Evolutionary conservation across 2,888 invertebrate species (phyloP).

Genomic region (Mystacides longicornis): DNA sequence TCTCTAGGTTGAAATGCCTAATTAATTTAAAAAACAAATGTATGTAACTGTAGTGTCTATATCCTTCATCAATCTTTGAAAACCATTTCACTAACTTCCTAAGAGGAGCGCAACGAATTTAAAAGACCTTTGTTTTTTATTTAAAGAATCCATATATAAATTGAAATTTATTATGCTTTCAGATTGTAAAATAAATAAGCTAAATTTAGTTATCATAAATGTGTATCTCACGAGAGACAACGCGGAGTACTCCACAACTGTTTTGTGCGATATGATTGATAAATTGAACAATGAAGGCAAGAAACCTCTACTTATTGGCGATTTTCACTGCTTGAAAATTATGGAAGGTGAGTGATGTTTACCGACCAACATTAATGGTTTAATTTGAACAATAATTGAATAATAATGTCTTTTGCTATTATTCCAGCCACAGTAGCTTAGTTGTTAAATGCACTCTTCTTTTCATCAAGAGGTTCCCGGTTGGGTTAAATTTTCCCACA

Average conservation of each 20-base stretch:
- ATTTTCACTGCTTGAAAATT: constrained; percentile 38
- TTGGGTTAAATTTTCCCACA: too few species aligned
- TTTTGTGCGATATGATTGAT: constrained; percentile 22
- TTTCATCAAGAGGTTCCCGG: too few species aligned
- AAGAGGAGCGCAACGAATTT: background rate
- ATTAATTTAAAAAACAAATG: too few species aligned
- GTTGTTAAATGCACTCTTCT: too few species aligned
- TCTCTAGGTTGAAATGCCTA: too few species aligned
- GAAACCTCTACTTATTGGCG: constrained; percentile 33
- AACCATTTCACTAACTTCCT: background rate
- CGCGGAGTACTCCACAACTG: constrained; percentile 19
- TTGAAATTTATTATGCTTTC: constrained; percentile 30
- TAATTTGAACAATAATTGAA: background rate
- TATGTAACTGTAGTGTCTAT: too few species aligned
- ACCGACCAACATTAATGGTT: background rate
- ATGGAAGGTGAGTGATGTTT: constrained; percentile 36
- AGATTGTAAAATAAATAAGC: constrained; percentile 46
- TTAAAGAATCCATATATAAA: background rate
- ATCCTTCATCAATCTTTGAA: too few species aligned
- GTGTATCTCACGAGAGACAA: constrained; percentile 24
- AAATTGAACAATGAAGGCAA: constrained; percentile 16
- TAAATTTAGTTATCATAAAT: constrained; percentile 46
- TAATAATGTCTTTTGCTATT: background rate
- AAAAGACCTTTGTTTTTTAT: background rate
- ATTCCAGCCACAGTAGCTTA: too few species aligned